A percentile compares a stretch with the other conserved stretches of the same genome.
Evolutionary conservation across 1,140 invertebrate genomes (phyloP).

Genomic region (Drosophila tropicalis): DNA sequence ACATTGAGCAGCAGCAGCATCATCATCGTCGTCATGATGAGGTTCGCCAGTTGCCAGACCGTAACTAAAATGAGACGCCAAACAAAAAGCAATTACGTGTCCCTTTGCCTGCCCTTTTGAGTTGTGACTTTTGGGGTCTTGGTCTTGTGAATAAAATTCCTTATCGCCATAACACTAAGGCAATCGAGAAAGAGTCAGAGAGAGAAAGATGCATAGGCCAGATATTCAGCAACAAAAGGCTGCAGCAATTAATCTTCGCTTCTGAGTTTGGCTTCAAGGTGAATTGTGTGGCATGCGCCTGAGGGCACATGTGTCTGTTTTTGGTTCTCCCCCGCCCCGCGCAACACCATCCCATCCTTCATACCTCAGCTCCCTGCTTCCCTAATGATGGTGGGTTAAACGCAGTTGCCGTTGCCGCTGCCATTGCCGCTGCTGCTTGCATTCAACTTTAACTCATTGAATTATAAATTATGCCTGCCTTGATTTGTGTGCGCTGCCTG

Average conservation of each 20-base stretch:
- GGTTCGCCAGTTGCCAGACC: constrained; percentile 63
- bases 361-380: background rate
- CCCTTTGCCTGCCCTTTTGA: constrained; percentile 57
- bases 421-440: constrained; percentile 31
- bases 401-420: constrained; percentile 18
- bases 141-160: constrained; percentile 70
- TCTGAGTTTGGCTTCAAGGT: constrained; percentile 78
- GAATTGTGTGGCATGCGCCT: constrained; percentile 78
- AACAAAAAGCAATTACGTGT: constrained; percentile 79
- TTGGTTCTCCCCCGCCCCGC: background rate
- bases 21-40: constrained; percentile 23
- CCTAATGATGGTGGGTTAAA: constrained; percentile 58
- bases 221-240: constrained; percentile 74
- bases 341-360: too few species aligned
- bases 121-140: constrained; percentile 21
- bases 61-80: constrained; percentile 81
- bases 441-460: constrained; percentile 80
- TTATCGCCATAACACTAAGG: constrained; percentile 59
- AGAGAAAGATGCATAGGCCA: constrained; percentile 40
- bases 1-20: constrained; percentile 47
- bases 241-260: constrained; percentile 80
- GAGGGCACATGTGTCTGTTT: constrained; percentile 46
- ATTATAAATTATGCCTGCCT: constrained; percentile 74
- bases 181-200: constrained; percentile 12
- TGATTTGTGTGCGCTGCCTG: constrained; percentile 27